Base-by-base conservation (phyloP, 1,140 invertebrate genomes). In the Panagrolaimus sp. region DNA sequence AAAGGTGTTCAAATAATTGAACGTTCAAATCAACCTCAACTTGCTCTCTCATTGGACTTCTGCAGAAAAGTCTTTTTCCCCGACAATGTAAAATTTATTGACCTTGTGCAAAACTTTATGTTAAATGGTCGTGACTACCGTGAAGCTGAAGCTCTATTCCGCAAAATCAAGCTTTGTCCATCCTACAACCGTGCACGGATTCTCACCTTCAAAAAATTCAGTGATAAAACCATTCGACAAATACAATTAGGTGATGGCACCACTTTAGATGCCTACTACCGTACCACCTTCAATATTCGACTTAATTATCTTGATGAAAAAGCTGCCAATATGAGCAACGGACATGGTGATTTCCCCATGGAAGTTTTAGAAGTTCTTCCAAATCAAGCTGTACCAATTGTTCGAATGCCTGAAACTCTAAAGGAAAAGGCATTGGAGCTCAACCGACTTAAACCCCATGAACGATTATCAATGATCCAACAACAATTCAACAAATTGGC, bases 371-470 rank as follows among this genome's bases (percentile, higher is more conserved):
- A 58, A 17, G 28, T 58, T 4, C 52, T 58, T 12, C 52, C 52
- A 21, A 28, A 58, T 58, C 65, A 74, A 28, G 67, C 76, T 28
- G 38, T 74, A 15, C 69, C 72, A 12, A 15, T 74, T 3, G 73
- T 76, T 44, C 70, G 67, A 28, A 73, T 58, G 21, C 52, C 52
- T 1, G 17, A 38, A 38, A 38, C 2, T 2, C 32, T 38, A 4
- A 38, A 38, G 7, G 2, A 38, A 38, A 38, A 38, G 7, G 32
- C 32, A 4, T 2, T 38, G 2, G 32, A 38, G 7, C 32, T 38
- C 7, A 38, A 38, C 7, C 32, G 32, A 4, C 2, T 38, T 38
- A 7, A 38, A 38, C 32, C 32, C 7, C 32, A 7, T 4, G 7
- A 7, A 2, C 32, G 32, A 7, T 38, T 38, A 38, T 2, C 2